Base-by-base conservation (phyloP, 2,888 invertebrate species). In the Luffia ferchaultella region DNA sequence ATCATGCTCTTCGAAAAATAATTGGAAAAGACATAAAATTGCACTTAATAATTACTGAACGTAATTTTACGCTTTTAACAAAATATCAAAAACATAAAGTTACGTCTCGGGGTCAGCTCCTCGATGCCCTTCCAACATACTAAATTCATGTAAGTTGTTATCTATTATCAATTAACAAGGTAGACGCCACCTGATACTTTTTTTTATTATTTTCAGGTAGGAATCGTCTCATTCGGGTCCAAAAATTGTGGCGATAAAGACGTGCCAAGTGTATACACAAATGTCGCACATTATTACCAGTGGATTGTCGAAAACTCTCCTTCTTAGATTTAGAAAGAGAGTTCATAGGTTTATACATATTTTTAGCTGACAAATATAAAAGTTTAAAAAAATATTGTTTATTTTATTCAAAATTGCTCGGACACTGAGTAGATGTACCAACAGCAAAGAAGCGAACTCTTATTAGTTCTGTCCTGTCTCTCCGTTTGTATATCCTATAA, bases 171-270 rank as follows among this genome's bases (percentile, higher is more conserved):
- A n/a, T n/a, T n/a, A n/a, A n/a, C n/a, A n/a, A n/a, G n/a, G n/a
- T n/a, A n/a, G n/a, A n/a, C n/a, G n/a, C n/a, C n/a, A n/a, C n/a
- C n/a, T n/a, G n/a, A n/a, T n/a, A n/a, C n/a, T n/a, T n/a, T n/a
- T n/a, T n/a, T n/a, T n/a, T n/a, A n/a, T n/a, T n/a, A n/a, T 53
- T 56, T 76, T 55, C 62, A 93, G 92, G 86, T 92, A 54, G 93
- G 93, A 20, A 90, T 93, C 41, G 87, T 93, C 55, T 93, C 93
- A 0, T 93, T 92, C 59, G 93, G 93, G 1, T 91, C 92, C 0
- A 91, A 91, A 58, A 91, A 92, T 67, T 91, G 92, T 61, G 90
- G 91, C 18, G 89, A 88, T 17, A 78, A 87, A 51, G 91, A 90
- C 2, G 86, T 91, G 0, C 92, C 93, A 1, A 92, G 92, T 58